Percentiles rank a stretch among this genome's conserved stretches.
Evolutionary conservation across 2,113 vertebrate species (phyloP).

Genomic region (Suricata suricatta): DNA sequence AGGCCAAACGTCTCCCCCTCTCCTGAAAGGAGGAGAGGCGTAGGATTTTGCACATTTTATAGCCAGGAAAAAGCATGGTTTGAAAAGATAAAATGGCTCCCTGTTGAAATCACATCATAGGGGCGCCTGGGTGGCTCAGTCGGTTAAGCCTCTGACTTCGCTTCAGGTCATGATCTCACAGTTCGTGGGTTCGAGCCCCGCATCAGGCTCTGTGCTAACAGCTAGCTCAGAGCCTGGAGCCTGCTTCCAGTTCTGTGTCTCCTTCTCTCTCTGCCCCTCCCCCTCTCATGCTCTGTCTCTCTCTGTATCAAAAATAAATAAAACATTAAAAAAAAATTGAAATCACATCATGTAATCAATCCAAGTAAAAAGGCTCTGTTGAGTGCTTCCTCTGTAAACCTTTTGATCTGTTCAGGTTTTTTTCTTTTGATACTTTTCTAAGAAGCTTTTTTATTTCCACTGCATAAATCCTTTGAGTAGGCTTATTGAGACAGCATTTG

Average conservation of each 20-base stretch:
- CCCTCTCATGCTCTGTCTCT: no score
- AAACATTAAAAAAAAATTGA: no score
- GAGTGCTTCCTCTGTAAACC: background rate
- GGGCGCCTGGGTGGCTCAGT: no score
- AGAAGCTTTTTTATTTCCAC: background rate
- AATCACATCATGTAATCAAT: background rate
- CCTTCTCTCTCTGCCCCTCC: no score
- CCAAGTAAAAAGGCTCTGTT: background rate
- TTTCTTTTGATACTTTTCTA: background rate
- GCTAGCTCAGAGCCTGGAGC: no score
- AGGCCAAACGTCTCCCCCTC: background rate
- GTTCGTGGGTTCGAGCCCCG: no score
- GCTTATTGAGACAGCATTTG: background rate
- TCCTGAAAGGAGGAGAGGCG: background rate
- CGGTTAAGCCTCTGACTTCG: no score
- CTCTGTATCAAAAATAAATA: no score
- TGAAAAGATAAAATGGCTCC: background rate
- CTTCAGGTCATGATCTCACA: no score
- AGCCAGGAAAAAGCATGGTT: background rate
- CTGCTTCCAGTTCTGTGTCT: no score
- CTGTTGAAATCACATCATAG: background rate
- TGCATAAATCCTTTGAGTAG: background rate
- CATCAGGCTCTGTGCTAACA: no score
- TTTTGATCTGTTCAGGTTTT: background rate
- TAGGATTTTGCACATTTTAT: background rate